These are phyloP conservation scores for Entomobrya proxima DNA, from an alignment of 2,888 invertebrate species.

Conservation along the genomic window DNA sequence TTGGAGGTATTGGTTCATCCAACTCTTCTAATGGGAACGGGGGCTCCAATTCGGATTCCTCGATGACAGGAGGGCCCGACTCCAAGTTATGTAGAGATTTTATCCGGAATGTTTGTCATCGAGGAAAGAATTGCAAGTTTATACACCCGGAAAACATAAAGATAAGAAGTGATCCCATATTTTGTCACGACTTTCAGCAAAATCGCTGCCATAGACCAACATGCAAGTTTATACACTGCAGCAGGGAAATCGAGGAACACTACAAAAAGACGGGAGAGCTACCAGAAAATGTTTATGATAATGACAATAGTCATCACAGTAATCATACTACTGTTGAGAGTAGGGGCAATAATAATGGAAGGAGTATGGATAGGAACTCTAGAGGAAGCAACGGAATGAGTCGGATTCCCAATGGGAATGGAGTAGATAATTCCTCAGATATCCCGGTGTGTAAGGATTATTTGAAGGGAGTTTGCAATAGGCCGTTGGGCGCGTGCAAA, in stretches of 20 bases:
- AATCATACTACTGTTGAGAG: slow-evolving; percentile 18
- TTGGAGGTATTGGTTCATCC: slow-evolving; percentile 27
- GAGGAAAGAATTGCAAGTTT: slow-evolving; percentile 79
- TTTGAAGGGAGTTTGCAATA: slow-evolving; percentile 73
- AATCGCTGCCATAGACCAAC: slow-evolving; percentile 79
- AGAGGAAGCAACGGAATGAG: slow-evolving; percentile 38
- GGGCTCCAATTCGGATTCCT: slow-evolving; percentile 50
- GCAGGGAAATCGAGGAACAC: slow-evolving; percentile 84
- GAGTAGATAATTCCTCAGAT: slow-evolving; percentile 75
- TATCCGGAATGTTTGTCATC: slow-evolving; percentile 81
- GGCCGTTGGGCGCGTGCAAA: slow-evolving; percentile 69
- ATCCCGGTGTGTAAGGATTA: slow-evolving; percentile 82
- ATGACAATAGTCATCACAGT: slow-evolving; percentile 39
- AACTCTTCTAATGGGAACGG: slow-evolving; percentile 58
- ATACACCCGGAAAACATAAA: slow-evolving; percentile 74
- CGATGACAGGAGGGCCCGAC: slow-evolving; percentile 74
- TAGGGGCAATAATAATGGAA: slow-evolving; percentile 19
- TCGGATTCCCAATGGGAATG: slow-evolving; percentile 74
- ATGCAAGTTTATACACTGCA: slow-evolving; percentile 88
- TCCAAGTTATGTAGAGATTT: slow-evolving; percentile 81
- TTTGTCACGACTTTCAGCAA: slow-evolving; percentile 81
- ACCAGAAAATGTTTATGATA: slow-evolving; percentile 77
- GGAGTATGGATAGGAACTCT: slow-evolving; percentile 50
- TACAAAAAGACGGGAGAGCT: slow-evolving; percentile 85
- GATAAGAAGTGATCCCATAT: slow-evolving; percentile 76